Percentiles rank a stretch among this genome's conserved stretches.
These are phyloP conservation scores for Volucella inanis DNA, from an alignment of 2,888 invertebrate genomes.

Conservation along the genomic window DNA sequence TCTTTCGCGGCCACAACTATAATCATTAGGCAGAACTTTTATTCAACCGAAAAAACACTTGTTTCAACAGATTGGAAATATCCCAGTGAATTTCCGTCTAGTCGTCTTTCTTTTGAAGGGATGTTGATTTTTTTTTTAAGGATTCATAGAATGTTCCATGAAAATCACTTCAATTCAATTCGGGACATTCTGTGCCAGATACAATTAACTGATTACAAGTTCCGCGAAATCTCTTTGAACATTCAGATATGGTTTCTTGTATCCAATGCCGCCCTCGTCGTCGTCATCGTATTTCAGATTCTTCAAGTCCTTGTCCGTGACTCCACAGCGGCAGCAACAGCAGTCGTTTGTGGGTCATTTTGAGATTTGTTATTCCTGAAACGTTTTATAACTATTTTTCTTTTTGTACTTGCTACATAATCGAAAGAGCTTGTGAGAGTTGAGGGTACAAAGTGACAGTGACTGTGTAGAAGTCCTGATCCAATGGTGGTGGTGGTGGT, in stretches of 20 bases:
- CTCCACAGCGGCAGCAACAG: not conserved
- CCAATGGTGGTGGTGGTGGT: not conserved
- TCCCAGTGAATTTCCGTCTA: not conserved
- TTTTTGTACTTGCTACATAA: slow-evolving; percentile 58
- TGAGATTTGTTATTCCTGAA: slow-evolving; percentile 73
- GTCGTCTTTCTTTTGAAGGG: slow-evolving; percentile 16
- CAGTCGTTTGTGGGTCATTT: slow-evolving; percentile 69
- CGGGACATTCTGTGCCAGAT: slow-evolving; percentile 66
- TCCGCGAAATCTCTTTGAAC: slow-evolving; percentile 70
- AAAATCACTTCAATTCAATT: slow-evolving; percentile 69
- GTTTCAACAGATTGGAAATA: slow-evolving; percentile 59
- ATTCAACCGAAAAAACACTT: slow-evolving; percentile 55
- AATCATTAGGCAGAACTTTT: slow-evolving; percentile 68
- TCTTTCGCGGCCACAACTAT: slow-evolving; percentile 31
- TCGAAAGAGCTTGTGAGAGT: not conserved
- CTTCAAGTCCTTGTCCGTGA: slow-evolving; percentile 6
- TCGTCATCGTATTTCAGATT: slow-evolving; percentile 34
- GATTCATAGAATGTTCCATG: slow-evolving; percentile 57
- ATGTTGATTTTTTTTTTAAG: slow-evolving; percentile 41
- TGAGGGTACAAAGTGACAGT: slow-evolving; percentile 12
- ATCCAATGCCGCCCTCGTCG: not conserved
- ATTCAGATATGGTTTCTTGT: slow-evolving; percentile 46
- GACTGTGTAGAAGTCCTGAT: slow-evolving; percentile 6
- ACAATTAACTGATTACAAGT: slow-evolving; percentile 74
- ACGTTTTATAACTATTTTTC: slow-evolving; percentile 74